Evolutionary conservation across 2,797 vertebrate genomes (phyloP).

Genomic region (Ciconia nigra): DNA sequence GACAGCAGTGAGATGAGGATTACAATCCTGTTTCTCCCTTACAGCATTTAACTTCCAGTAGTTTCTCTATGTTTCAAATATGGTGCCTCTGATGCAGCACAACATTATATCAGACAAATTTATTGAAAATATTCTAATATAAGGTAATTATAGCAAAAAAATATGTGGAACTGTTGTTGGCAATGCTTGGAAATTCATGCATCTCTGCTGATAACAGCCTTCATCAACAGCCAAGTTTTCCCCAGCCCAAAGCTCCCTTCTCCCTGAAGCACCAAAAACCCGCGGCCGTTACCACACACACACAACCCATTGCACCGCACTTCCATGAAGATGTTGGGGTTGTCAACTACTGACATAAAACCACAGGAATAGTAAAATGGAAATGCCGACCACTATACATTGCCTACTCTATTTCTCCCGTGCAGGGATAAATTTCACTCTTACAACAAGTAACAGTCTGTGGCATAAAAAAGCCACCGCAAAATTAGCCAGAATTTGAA

Average conservation of each 20-base stretch:
- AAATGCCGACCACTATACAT: neutral
- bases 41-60: neutral
- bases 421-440: neutral
- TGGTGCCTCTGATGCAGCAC: neutral
- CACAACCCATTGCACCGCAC: neutral
- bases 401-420: neutral
- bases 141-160: neutral
- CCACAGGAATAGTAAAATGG: neutral
- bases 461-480: neutral
- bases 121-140: neutral
- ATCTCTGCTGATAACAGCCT: neutral
- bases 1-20: neutral
- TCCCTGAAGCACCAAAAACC: neutral
- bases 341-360: neutral
- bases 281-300: rapidly evolving
- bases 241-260: neutral
- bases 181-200: neutral
- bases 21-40: neutral
- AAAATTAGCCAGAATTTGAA: neutral
- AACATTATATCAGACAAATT: neutral
- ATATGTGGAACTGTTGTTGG: neutral
- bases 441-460: neutral
- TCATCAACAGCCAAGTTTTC: neutral
- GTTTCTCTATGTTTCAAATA: neutral
- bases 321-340: neutral